These are phyloP conservation scores for Steinernema scapterisci DNA, from an alignment of 2,888 invertebrate species.

Conservation along the genomic window DNA sequence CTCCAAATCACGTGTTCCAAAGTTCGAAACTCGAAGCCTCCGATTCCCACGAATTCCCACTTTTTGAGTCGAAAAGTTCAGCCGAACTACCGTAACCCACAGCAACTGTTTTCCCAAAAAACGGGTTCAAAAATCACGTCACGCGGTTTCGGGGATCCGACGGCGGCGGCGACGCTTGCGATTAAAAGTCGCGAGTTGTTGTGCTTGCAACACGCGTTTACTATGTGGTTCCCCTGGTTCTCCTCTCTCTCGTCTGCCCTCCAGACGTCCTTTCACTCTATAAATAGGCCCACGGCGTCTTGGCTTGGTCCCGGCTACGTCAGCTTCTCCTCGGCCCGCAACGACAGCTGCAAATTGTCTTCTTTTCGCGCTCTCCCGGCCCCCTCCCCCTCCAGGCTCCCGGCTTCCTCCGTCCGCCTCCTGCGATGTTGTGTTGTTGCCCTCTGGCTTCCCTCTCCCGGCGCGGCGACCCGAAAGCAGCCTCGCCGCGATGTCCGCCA, in stretches of 20 bases:
- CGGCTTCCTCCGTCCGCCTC: background rate
- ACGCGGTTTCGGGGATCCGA: too few relatives aligned
- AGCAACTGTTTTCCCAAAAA: too few relatives aligned
- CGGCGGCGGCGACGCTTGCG: too few relatives aligned
- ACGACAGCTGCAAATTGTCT: constrained; percentile 1
- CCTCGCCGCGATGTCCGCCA: background rate
- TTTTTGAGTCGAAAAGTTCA: too few relatives aligned
- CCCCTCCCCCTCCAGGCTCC: too few relatives aligned
- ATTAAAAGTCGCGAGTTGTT: too few relatives aligned
- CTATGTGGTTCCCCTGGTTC: background rate
- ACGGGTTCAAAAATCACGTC: too few relatives aligned
- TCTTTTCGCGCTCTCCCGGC: background rate
- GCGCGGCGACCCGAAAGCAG: background rate
- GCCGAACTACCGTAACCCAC: too few relatives aligned
- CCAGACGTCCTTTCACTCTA: background rate
- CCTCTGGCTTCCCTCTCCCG: background rate
- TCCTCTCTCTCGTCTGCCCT: too few relatives aligned
- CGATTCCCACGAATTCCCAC: too few relatives aligned
- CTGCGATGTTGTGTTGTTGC: background rate
- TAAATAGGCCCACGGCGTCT: background rate
- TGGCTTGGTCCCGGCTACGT: background rate
- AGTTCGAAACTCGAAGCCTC: too few relatives aligned
- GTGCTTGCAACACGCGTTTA: background rate
- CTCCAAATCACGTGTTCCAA: too few relatives aligned
- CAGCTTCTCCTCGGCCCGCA: background rate